A percentile compares a stretch with the other conserved stretches of the same genome.
Conservation (phyloP, 1,140 invertebrate species). For the Drosophila saltans region DNA sequence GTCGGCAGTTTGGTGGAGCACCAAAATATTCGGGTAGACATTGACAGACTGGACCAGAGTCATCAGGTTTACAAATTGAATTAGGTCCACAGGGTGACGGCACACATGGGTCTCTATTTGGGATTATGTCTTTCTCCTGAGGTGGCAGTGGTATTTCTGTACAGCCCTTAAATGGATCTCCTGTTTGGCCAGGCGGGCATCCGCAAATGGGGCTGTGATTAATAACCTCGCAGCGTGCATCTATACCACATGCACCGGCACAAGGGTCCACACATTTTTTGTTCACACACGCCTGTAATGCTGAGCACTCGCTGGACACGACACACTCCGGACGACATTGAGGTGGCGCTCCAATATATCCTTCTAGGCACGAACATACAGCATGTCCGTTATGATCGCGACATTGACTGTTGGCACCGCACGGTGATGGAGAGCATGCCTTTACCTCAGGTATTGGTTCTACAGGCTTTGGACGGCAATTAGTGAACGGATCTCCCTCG, state of each 20-base stretch:
- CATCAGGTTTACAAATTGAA: slow-evolving; percentile 86
- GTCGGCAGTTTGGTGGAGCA: slow-evolving; percentile 89
- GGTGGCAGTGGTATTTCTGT: slow-evolving; percentile 84
- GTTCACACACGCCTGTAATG: slow-evolving; percentile 91
- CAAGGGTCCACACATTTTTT: slow-evolving; percentile 94
- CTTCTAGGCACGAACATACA: slow-evolving; percentile 90
- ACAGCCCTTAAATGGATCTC: slow-evolving; percentile 93
- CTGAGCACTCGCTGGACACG: slow-evolving; percentile 91
- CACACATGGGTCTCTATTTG: slow-evolving; percentile 85
- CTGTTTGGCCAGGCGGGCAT: slow-evolving; percentile 90
- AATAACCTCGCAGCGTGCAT: slow-evolving; percentile 93
- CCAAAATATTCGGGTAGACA: slow-evolving; percentile 89
- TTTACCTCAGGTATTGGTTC: slow-evolving; percentile 86
- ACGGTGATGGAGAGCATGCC: slow-evolving; percentile 88
- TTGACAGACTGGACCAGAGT: slow-evolving; percentile 87
- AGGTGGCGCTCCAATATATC: slow-evolving; percentile 90
- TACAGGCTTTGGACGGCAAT: slow-evolving; percentile 85
- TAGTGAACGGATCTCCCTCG: slow-evolving; percentile 91
- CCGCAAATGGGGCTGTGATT: slow-evolving; percentile 94
- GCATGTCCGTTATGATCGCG: slow-evolving; percentile 88
- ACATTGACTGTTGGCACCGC: slow-evolving; percentile 91
- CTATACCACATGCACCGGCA: slow-evolving; percentile 90
- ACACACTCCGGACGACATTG: slow-evolving; percentile 92
- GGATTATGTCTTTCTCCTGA: slow-evolving; percentile 49
- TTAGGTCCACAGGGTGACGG: slow-evolving; percentile 89